Conservation (phyloP, 2,888 invertebrate species). For the Hirtodrosophila duncani region DNA sequence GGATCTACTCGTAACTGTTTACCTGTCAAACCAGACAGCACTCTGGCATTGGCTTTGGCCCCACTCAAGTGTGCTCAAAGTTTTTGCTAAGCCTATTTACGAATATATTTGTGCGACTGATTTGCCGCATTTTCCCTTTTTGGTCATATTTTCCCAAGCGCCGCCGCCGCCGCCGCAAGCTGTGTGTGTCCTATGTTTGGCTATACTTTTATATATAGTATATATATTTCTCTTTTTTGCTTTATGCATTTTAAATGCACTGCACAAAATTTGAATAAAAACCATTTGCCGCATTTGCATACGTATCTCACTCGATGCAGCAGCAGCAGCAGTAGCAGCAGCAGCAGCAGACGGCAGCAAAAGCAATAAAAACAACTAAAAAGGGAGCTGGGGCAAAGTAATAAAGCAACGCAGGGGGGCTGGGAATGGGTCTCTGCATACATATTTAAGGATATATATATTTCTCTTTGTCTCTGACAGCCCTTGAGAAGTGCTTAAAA, state of each 20-base stretch:
- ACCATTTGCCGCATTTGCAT: constrained; percentile 64
- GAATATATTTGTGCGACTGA: constrained; percentile 23
- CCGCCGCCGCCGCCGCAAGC: no score
- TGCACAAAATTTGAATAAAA: constrained; percentile 60
- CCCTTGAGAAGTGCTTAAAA: constrained; percentile 5
- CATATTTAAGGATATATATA: constrained; percentile 31
- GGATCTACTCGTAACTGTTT: constrained; percentile 37
- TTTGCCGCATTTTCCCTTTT: constrained; percentile 26
- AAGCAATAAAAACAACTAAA: constrained; percentile 1
- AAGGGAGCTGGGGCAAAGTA: constrained; percentile 2
- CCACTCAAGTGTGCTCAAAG: constrained; percentile 4
- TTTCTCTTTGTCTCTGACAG: constrained; percentile 25
- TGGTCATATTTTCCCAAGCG: constrained; percentile 3
- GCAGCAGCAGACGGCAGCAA: background rate
- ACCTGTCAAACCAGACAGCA: constrained; percentile 23
- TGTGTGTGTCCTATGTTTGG: constrained; percentile 7
- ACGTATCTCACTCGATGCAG: constrained; percentile 40
- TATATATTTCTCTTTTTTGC: no score
- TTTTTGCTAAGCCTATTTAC: constrained; percentile 50
- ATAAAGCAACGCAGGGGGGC: background rate
- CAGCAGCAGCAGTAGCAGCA: constrained; percentile 3
- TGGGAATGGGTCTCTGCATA: background rate
- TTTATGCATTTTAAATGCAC: constrained; percentile 58
- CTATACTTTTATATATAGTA: constrained; percentile 7
- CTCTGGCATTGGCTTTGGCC: constrained; percentile 6